Evolutionary conservation across 2,797 vertebrate species (phyloP), one percentile per base, ranked within the genome.

Genomic region (Acipenser oxyrinchus): DNA sequence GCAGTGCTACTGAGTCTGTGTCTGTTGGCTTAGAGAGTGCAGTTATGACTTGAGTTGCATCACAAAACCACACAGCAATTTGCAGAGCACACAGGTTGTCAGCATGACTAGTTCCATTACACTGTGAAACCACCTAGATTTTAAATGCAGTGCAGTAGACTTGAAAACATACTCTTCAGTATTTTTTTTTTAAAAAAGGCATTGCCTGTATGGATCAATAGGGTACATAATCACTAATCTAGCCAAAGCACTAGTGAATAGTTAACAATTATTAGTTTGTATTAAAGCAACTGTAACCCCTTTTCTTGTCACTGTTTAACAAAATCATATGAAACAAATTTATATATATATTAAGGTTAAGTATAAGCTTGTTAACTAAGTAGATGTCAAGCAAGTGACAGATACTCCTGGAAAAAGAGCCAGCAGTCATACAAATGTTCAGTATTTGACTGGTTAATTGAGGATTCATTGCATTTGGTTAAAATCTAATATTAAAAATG

Each of bases 81-180:
- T 82, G 78, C 81, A 65, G 69, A 84, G 75, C 78, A 87, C 85
- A 76, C 81, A 86, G 81, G 77, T 75, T 79, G 78, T 87, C 81
- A 82, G 94, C 95, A 98, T 98, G 95, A 84, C 82, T 78, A 80
- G 72, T 84, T 83, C 83, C 80, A 91, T 91, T 87, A 87, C 86
- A 86, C 73, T 73, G 64, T 78, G 68, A 73, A 72, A 74, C 70
- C 79, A 79, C 72, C 72, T 78, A 79, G 73, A 78, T 70, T 70
- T 72, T 75, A 75, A 63, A 59, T 23, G 59, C 69, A 72, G 65
- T 15, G 57, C 58, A 70, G 67, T 64, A 73, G 69, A 68, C 74
- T 68, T 81, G 78, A 64, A 79, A 73, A 64, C 71, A 67, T 69
- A 37, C 23, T 37, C 23, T 37, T 37, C 23, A 37, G 3, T 37